phyloP scores from a whole-genome alignment of 2,888 invertebrate genomes.

The Iphiclides podalirius region DNA sequence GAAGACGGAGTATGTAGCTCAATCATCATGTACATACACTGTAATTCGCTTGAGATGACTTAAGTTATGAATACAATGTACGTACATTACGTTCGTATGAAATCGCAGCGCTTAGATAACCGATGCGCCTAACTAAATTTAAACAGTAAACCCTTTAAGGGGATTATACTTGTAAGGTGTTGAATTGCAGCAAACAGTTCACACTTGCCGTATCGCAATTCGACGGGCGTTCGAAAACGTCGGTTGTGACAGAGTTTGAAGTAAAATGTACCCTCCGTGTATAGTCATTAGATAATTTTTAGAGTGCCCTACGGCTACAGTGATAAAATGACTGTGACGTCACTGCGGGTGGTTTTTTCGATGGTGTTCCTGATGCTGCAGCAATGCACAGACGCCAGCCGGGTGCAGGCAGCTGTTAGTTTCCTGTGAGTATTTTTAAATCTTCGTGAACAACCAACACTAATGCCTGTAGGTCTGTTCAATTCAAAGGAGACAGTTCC shows the following conservation, averaged over 20 bases:
- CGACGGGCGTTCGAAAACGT: neutral
- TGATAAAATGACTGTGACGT: conserved; percentile 40
- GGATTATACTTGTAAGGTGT: conserved; percentile 29
- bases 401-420: conserved; percentile 67
- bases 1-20: no score
- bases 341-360: conserved; percentile 35
- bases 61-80: no score
- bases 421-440: conserved; percentile 58
- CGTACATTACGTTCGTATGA: neutral
- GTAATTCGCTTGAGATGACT: no score
- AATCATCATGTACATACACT: no score
- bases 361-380: conserved; percentile 38
- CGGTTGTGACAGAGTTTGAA: neutral
- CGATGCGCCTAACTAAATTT: conserved; percentile 21
- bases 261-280: conserved; percentile 9
- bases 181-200: conserved; percentile 13
- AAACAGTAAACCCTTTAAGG: conserved; percentile 29
- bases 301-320: conserved; percentile 12
- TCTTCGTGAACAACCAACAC: no score
- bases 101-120: conserved; percentile 21
- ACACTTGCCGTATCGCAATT: conserved; percentile 9
- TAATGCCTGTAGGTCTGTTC: no score
- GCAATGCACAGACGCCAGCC: conserved; percentile 41
- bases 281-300: conserved; percentile 9
- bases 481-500: no score